Evolutionary conservation across 2,113 vertebrate species (phyloP).

Genomic region (Dissostichus mawsoni): DNA sequence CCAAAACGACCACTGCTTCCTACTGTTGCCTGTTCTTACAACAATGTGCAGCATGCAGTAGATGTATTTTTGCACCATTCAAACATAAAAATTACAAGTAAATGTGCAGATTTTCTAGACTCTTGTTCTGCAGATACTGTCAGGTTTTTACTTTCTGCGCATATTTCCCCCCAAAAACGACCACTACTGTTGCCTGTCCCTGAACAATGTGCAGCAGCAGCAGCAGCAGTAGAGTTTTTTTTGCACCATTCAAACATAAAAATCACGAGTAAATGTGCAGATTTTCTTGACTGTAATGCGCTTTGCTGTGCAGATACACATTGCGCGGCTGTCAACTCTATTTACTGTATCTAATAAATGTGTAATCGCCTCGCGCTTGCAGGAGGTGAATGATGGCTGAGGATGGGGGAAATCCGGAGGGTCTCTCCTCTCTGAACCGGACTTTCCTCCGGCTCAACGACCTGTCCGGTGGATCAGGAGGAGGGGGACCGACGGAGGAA

Average conservation of each 20-base stretch:
- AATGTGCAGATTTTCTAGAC: no score
- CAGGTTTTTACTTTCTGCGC: slow-evolving; percentile 10
- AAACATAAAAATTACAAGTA: no score
- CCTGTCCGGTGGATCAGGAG: slow-evolving; percentile 87
- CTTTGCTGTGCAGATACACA: slow-evolving; percentile 1
- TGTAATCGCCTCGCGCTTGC: slow-evolving; percentile 31
- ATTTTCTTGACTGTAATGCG: neutral
- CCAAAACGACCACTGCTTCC: neutral
- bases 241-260: neutral
- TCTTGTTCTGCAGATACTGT: no score
- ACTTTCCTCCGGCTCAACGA: slow-evolving; percentile 94
- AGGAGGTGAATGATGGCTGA: slow-evolving; percentile 92
- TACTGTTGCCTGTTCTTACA: slow-evolving; percentile 14
- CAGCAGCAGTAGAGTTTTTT: neutral
- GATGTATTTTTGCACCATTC: no score
- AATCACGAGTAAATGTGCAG: neutral
- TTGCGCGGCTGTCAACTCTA: neutral
- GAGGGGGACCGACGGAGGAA: slow-evolving; percentile 66
- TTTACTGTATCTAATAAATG: slow-evolving; percentile 26
- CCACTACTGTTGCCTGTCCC: neutral
- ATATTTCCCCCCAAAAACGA: slow-evolving; percentile 13
- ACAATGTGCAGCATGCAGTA: neutral
- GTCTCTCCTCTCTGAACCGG: slow-evolving; percentile 85
- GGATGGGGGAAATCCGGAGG: slow-evolving; percentile 87
- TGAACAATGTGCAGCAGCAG: no score